These are phyloP conservation scores for Spatulosminthurus flaviceps DNA, from an alignment of 2,888 invertebrate genomes.

Conservation along the genomic window DNA sequence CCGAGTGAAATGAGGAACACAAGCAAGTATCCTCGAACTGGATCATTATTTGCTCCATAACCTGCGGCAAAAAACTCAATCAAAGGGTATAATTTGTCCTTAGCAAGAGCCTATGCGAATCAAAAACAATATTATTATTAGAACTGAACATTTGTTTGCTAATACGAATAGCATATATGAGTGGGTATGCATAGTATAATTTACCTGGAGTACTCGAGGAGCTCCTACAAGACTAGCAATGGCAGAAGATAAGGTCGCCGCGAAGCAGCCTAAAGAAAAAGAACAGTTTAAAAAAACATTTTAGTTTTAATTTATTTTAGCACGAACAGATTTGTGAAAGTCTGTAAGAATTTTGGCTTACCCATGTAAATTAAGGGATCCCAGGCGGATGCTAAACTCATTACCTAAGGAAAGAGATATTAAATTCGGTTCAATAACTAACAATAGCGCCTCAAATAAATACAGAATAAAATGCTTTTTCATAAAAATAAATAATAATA, in stretches of 20 bases:
- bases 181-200: no score
- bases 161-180: no score
- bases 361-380: slow-evolving; percentile 50
- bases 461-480: no score
- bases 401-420: background rate
- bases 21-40: slow-evolving; percentile 70
- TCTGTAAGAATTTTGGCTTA: background rate
- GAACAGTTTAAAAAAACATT: no score
- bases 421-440: no score
- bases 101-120: slow-evolving; percentile 68
- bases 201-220: slow-evolving; percentile 67
- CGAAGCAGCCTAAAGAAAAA: slow-evolving; percentile 68
- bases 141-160: background rate
- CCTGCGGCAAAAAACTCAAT: slow-evolving; percentile 70
- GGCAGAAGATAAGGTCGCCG: slow-evolving; percentile 73
- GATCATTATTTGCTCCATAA: slow-evolving; percentile 70
- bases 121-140: background rate
- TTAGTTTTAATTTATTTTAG: no score
- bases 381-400: background rate
- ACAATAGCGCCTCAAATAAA: no score
- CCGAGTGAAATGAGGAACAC: slow-evolving; percentile 69
- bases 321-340: no score
- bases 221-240: slow-evolving; percentile 73
- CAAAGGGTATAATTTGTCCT: slow-evolving; percentile 71
- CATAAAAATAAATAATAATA: no score